Evolutionary conservation across 2,888 invertebrate species (phyloP).

Genomic region (Pseudococcus viburni): DNA sequence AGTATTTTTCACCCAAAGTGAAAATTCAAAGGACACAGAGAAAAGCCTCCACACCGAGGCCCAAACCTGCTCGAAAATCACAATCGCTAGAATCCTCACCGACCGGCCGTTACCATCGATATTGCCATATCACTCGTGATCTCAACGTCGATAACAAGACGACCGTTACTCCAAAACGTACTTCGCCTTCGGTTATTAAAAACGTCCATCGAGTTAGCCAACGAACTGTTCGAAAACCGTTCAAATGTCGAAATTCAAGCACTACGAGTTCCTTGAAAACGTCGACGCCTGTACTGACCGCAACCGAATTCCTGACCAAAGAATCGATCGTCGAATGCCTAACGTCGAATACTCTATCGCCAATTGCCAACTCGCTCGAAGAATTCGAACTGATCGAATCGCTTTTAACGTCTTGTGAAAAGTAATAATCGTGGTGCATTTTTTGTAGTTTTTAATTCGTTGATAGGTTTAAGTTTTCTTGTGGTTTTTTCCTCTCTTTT

Average conservation of each 20-base stretch:
- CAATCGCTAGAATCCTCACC: not conserved
- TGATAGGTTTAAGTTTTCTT: not conserved
- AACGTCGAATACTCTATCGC: slow-evolving; percentile 1
- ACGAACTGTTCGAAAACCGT: not conserved
- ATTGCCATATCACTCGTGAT: not conserved
- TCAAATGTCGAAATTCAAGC: not conserved
- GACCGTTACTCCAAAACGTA: slow-evolving; percentile 17
- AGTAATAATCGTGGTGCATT: not conserved
- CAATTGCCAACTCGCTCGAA: slow-evolving; percentile 46
- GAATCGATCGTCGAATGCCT: slow-evolving; percentile 6
- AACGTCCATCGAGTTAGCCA: not conserved
- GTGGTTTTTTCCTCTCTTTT: not conserved
- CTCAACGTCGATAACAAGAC: not conserved
- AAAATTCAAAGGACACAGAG: not conserved
- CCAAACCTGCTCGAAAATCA: not conserved
- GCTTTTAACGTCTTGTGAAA: slow-evolving; percentile 11
- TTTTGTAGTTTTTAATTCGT: not conserved
- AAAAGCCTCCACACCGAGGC: not conserved
- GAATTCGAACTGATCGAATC: slow-evolving; percentile 65
- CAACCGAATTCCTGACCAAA: not conserved
- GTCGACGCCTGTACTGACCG: slow-evolving; percentile 50
- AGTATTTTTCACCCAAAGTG: slow-evolving; percentile 58
- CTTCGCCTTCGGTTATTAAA: not conserved
- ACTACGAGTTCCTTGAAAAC: not conserved
- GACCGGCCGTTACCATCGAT: slow-evolving; percentile 38